Evolutionary conservation across 2,113 vertebrate species (phyloP).

Genomic region (Danio rerio): GRCz12tu NC_133176.1:40017001-40017500

Average conservation of each 20-base stretch:
- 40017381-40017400: conserved; percentile 26
- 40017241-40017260: conserved; percentile 29
- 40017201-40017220: conserved; percentile 40
- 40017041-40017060: conserved; percentile 19
- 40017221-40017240: conserved; percentile 30
- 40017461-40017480: conserved; percentile 58
- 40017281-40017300: conserved; percentile 23
- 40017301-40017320: conserved; percentile 34
- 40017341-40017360: background rate
- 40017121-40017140: background rate
- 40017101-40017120: conserved; percentile 11
- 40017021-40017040: background rate
- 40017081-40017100: conserved; percentile 16
- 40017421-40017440: conserved; percentile 4
- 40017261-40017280: conserved; percentile 17
- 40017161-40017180: conserved; percentile 13
- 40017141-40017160: conserved; percentile 24
- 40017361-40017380: background rate
- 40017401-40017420: background rate
- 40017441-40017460: conserved; percentile 59
- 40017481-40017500: conserved; percentile 62
- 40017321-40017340: conserved; percentile 29
- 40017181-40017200: conserved; percentile 31
- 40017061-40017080: conserved; percentile 16
- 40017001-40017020: background rate